These are phyloP conservation scores for Entomyzon cyanotis DNA, from an alignment of 2,113 vertebrate genomes.

Conservation along the genomic window DNA sequence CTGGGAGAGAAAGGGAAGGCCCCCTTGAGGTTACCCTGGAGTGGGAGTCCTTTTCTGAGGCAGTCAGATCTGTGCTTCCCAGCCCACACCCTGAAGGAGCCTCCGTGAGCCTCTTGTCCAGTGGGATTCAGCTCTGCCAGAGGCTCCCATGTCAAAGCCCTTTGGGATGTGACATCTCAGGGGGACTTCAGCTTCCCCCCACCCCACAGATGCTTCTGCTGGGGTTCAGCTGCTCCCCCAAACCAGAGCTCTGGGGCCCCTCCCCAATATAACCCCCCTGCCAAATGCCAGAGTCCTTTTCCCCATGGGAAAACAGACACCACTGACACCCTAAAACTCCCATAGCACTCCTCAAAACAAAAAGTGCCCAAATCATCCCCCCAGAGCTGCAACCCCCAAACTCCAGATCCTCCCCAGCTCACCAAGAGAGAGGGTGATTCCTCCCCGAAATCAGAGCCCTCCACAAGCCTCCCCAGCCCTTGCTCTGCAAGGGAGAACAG, in stretches of 20 bases:
- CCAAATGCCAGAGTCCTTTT: too few relatives aligned
- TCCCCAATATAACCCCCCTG: not conserved
- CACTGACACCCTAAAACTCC: not conserved
- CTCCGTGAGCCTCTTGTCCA: too few relatives aligned
- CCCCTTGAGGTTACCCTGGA: not conserved
- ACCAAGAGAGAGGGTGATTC: not conserved
- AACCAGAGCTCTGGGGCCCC: not conserved
- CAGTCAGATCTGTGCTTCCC: accelerated
- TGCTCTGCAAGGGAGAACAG: too few relatives aligned
- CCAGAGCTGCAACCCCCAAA: not conserved
- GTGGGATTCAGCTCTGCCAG: not conserved
- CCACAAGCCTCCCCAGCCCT: too few relatives aligned
- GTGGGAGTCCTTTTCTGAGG: not conserved
- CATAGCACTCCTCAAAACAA: not conserved
- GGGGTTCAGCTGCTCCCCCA: too few relatives aligned
- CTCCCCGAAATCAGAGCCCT: not conserved
- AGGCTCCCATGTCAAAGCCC: accelerated
- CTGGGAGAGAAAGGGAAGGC: accelerated
- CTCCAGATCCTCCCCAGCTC: too few relatives aligned
- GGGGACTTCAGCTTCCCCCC: not conserved
- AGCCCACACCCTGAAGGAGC: not conserved
- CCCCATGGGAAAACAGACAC: too few relatives aligned
- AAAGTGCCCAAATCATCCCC: not conserved
- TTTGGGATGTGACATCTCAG: accelerated
- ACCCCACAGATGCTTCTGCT: not conserved